Percentiles rank a stretch among this genome's conserved stretches.
phyloP scores from a whole-genome alignment of 2,113 vertebrate species.

The Rhadina sibilatrix region DNA sequence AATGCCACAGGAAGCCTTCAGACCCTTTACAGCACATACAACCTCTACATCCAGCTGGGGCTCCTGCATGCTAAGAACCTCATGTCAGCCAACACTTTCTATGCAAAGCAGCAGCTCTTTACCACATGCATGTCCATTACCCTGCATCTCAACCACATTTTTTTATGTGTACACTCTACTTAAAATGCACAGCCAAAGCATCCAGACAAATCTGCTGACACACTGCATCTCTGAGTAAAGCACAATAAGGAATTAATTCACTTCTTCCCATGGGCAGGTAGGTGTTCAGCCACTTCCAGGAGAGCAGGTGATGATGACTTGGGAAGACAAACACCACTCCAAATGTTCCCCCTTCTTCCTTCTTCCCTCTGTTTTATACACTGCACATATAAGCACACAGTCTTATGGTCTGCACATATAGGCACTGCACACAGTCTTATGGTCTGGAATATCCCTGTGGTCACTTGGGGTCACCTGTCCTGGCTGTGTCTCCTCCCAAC shows the following conservation, averaged over 20 bases:
- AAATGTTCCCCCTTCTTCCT: not conserved
- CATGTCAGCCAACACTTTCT: not conserved
- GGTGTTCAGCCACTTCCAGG: not conserved
- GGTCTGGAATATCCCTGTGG: not conserved
- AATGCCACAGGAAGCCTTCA: not conserved
- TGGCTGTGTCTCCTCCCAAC: not conserved
- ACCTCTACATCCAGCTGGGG: not conserved
- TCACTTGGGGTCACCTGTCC: not conserved
- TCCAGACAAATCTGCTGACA: not conserved
- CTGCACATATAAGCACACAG: too few relatives aligned
- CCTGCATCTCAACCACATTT: not conserved
- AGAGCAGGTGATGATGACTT: accelerated
- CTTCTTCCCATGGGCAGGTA: not conserved
- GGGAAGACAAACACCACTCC: not conserved
- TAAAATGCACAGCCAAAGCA: not conserved
- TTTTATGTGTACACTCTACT: accelerated
- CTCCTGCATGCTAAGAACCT: not conserved
- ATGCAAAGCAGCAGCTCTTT: not conserved
- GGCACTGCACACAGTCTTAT: too few relatives aligned
- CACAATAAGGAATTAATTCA: not conserved
- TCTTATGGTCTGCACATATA: too few relatives aligned
- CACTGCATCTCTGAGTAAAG: not conserved
- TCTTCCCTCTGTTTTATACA: not conserved
- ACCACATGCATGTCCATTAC: accelerated
- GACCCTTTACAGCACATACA: not conserved